Evolutionary conservation across 2,888 invertebrate species (phyloP), one percentile per base, ranked within the genome.

Genomic region (Ochlodes sylvanus): DNA sequence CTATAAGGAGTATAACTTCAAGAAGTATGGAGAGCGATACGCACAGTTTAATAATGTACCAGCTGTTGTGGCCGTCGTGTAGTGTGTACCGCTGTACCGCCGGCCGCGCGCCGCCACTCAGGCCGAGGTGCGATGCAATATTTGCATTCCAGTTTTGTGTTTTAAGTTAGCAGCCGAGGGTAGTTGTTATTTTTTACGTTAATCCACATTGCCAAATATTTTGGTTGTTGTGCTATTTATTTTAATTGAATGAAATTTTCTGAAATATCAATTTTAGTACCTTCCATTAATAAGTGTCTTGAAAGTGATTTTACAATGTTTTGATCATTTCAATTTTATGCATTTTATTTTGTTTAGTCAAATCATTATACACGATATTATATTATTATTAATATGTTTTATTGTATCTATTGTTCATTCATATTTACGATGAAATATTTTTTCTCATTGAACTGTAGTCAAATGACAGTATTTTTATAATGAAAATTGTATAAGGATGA

Each of bases 401-500:
- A 87, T 85, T 88, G 80, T 89, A 89, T 90, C 76, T 88, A 90
- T 90, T 87, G 87, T 90, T 92, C 87, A 86, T 88, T 88, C 81
- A 84, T 88, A 88, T 84, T 81, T 81, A 83, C 88, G 76, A 84
- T 88, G 27, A 86, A 86, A 84, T 89, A 85, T 90, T 88, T 88
- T 92, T 89, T 92, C 88, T 92, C 89, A 90, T 85, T 86, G 89
- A 93, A 92, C 90, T 91, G 92, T 94, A 94, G 94, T 94, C 94
- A 93, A 93, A 94, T 93, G 92, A 91, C 94, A 94, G 94, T 94
- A 94, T 94, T 94, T 94, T 94, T 94, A 80, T 94, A 94, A 90
- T 82, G 88, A 87, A 89, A 92, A 92, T 92, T 92, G 93, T 93
- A 87, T 90, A 89, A 84, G 90, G 82, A 85, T 78, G 87, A 90